These are phyloP conservation scores for Pandemis cinnamomeana DNA, from an alignment of 2,888 invertebrate genomes.

Conservation along the genomic window DNA sequence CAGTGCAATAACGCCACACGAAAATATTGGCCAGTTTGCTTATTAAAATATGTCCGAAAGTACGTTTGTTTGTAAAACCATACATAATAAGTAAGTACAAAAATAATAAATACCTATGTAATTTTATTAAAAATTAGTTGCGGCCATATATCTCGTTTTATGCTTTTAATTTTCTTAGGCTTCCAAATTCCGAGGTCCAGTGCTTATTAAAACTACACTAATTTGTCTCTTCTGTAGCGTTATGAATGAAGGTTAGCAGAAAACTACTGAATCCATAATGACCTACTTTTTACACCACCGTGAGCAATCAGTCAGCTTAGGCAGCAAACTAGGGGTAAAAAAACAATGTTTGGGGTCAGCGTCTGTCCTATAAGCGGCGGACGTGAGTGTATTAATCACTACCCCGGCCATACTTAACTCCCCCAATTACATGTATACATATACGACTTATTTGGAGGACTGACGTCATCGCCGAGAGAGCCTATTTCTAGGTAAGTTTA, in stretches of 20 bases:
- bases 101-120: too few relatives aligned
- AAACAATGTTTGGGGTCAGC: slow-evolving; percentile 1
- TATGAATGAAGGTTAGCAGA: background rate
- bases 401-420: slow-evolving; percentile 17
- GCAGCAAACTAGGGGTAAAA: slow-evolving; percentile 10
- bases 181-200: too few relatives aligned
- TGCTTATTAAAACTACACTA: too few relatives aligned
- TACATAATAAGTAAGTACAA: too few relatives aligned
- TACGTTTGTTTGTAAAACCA: too few relatives aligned
- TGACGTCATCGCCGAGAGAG: slow-evolving; percentile 15
- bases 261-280: slow-evolving; percentile 16
- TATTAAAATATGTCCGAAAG: too few relatives aligned
- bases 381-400: slow-evolving; percentile 20
- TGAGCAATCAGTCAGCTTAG: slow-evolving; percentile 27
- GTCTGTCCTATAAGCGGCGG: slow-evolving; percentile 11
- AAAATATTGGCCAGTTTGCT: too few relatives aligned
- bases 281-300: slow-evolving; percentile 32
- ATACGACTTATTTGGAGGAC: slow-evolving; percentile 14
- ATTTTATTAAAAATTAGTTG: too few relatives aligned
- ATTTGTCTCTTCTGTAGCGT: background rate
- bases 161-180: too few relatives aligned
- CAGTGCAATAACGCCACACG: too few relatives aligned
- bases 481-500: background rate
- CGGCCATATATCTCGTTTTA: too few relatives aligned
- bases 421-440: slow-evolving; percentile 13